phyloP scores from a whole-genome alignment of 2,113 vertebrate genomes.

The Gadus chalcogrammus region DNA sequence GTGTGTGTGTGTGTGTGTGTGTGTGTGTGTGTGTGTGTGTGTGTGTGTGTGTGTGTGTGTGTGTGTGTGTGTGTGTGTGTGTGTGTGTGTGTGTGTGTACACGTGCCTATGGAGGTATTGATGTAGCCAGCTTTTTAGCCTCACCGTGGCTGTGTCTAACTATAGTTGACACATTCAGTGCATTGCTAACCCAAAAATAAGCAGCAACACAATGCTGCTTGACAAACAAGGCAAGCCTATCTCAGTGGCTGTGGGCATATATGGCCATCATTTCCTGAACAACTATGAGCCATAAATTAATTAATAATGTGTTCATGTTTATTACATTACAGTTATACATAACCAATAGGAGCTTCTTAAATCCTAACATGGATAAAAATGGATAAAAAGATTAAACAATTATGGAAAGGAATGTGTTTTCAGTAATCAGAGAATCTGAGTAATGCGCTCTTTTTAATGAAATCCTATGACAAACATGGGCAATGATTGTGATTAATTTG shows the following conservation, averaged over 20 bases:
- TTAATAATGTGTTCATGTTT: too few species aligned
- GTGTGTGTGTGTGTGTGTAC: background rate
- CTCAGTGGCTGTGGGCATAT: constrained; percentile 5
- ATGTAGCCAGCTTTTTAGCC: background rate
- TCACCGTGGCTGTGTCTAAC: constrained; percentile 39
- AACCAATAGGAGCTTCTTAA: too few species aligned
- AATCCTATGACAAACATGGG: too few species aligned
- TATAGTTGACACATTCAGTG: constrained; percentile 47
- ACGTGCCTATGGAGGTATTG: background rate
- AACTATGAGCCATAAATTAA: too few species aligned
- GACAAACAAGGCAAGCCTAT: constrained; percentile 20
- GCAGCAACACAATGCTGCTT: constrained; percentile 34
- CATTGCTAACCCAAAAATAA: constrained; percentile 47
- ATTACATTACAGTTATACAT: too few species aligned
- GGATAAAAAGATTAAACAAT: too few species aligned
- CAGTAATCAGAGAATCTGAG: too few species aligned
- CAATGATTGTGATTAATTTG: too few species aligned
- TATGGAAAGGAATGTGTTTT: too few species aligned
- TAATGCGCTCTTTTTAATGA: too few species aligned
- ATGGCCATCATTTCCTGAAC: too few species aligned
- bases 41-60: background rate
- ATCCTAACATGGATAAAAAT: too few species aligned
- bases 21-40: background rate
- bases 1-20: background rate
- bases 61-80: background rate